phyloP scores from a whole-genome alignment of 2,797 vertebrate genomes.

The Toxotes lorentzi region DNA sequence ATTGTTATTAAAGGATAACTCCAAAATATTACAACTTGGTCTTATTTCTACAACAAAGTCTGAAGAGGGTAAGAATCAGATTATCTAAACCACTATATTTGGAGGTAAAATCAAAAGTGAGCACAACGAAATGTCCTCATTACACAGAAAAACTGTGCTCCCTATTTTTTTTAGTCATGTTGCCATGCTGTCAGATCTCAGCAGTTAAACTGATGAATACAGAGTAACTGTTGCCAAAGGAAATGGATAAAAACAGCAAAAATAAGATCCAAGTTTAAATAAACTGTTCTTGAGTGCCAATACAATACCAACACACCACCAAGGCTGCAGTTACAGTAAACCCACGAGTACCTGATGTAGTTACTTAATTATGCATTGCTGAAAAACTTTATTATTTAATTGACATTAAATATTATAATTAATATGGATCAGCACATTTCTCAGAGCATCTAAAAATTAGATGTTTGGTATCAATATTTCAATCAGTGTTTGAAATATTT shows the following conservation, averaged over 20 bases:
- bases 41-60: background rate
- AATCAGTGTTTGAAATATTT: background rate
- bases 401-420: background rate
- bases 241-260: background rate
- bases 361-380: background rate
- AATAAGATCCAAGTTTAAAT: background rate
- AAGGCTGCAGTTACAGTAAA: background rate
- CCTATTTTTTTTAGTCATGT: too few relatives aligned
- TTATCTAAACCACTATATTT: background rate
- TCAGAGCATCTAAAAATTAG: background rate
- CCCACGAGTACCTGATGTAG: background rate
- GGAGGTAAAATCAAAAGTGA: background rate
- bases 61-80: too few relatives aligned
- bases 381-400: background rate
- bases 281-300: background rate
- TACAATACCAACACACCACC: background rate
- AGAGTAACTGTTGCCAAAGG: too few relatives aligned
- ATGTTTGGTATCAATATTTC: background rate
- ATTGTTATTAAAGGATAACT: background rate
- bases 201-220: too few relatives aligned
- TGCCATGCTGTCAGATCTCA: too few relatives aligned
- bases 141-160: background rate
- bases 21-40: background rate
- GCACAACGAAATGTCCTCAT: background rate
- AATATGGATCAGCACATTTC: background rate